These are phyloP conservation scores for Propithecus coquereli DNA, from an alignment of 2,113 vertebrate genomes.

Conservation along the genomic window DNA sequence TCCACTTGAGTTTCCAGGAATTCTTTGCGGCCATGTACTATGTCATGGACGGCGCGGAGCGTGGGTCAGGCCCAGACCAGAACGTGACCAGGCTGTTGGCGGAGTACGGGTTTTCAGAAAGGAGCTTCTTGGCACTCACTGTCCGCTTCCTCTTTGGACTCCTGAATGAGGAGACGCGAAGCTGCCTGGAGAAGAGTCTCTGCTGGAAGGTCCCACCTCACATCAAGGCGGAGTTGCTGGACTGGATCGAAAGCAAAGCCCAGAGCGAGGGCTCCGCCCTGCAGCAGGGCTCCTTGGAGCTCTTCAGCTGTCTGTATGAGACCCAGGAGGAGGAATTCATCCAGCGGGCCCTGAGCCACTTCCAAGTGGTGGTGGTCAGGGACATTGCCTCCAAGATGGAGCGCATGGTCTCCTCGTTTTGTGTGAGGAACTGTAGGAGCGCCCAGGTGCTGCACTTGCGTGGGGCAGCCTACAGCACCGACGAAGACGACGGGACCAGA, in stretches of 20 bases:
- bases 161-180: conserved; percentile 29
- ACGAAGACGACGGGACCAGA: rapidly evolving
- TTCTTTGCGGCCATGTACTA: conserved; percentile 80
- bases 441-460: conserved; percentile 44
- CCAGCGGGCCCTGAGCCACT: background rate
- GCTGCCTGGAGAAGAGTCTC: background rate
- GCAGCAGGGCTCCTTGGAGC: conserved; percentile 62
- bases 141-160: conserved; percentile 80
- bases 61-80: rapidly evolving
- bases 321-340: conserved; percentile 58
- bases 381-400: conserved; percentile 49
- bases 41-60: background rate
- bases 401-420: conserved; percentile 72
- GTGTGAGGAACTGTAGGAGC: conserved; percentile 33
- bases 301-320: conserved; percentile 76
- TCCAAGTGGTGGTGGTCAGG: conserved; percentile 49
- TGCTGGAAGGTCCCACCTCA: conserved; percentile 32
- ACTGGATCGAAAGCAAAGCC: conserved; percentile 63
- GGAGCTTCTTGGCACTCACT: background rate
- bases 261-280: background rate
- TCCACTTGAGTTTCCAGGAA: conserved; percentile 81
- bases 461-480: rapidly evolving
- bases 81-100: background rate
- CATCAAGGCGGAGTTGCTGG: conserved; percentile 54
- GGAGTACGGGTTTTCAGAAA: background rate